Evolutionary conservation across 2,113 vertebrate genomes (phyloP), one percentile per base, ranked within the genome.

Genomic region (Serinus canaria): DNA sequence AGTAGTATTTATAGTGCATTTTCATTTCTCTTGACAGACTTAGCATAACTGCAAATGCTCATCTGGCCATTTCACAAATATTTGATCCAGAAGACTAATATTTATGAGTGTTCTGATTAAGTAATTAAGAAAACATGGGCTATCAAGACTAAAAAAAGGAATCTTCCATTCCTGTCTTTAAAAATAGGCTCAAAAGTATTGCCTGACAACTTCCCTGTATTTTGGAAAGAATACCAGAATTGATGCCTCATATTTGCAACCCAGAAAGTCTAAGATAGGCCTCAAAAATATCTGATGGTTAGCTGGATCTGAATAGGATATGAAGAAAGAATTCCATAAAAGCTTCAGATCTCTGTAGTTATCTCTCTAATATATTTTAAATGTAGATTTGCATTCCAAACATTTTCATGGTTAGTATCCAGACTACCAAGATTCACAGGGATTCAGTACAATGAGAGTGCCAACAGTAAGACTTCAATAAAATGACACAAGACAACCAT

Each of bases 51-150:
- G 49, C 49, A 89, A 96, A 89, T 30, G 66, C 22, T 89, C 41
- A 82, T 79, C 62, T 87, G 81, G 94, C 20, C 31, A 68, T 55
- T 87, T 84, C 77, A 82, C 73, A 95, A 95, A 76, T 55, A 94
- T 64, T 68, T 94, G 53, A 91, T 68, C 44, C 66, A 66, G n/a
- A 86, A 64, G 8, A 86, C 88, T 35, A 94, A 82, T 82, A 95
- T 91, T 89, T 95, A 89, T 59, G 62, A 95, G 28, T 74, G 31
- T 74, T 89, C 83, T n/a, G 37, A 94, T 78, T 83, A 91, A 87
- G 69, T 78, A 93, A 89, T 84, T 94, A 89, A 84, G 89, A 91
- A 95, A 95, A 94, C 43, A 91, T 62, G 66, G 37, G 31, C 49
- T 87, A 87, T 60, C 60, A 64, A 75, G 58, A 56, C 41, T 47